Conservation (phyloP, 1,140 invertebrate species). For the Sitobion miscanthi region DNA sequence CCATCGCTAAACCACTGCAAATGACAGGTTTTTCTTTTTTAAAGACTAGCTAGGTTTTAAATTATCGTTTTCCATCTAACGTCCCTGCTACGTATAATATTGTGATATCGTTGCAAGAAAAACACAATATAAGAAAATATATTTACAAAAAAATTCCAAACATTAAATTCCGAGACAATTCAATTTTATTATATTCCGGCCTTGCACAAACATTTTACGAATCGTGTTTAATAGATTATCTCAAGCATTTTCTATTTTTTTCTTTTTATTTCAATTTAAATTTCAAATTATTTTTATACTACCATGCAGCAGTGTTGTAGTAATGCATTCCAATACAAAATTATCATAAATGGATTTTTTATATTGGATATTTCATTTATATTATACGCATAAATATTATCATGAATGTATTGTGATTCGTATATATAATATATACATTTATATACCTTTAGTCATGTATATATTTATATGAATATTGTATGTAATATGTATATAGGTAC, state of each 20-base stretch:
- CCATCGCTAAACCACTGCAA: background rate
- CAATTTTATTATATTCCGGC: background rate
- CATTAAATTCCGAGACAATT: background rate
- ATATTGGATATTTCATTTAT: background rate
- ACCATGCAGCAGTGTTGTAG: background rate
- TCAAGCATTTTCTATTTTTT: background rate
- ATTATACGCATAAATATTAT: background rate
- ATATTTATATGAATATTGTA: background rate
- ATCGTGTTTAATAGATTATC: background rate
- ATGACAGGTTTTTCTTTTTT: background rate
- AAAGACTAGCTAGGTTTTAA: background rate
- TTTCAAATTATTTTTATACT: slow-evolving; percentile 1
- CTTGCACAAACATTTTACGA: background rate
- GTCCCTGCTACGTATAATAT: background rate
- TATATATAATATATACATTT: background rate
- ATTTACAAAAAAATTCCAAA: slow-evolving; percentile 1
- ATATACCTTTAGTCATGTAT: background rate
- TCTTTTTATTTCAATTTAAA: background rate
- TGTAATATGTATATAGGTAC: too few species aligned
- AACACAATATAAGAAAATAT: background rate
- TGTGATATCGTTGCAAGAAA: background rate
- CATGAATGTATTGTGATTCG: slow-evolving; percentile 4
- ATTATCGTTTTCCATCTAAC: background rate
- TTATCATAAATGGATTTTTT: background rate
- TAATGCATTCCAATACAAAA: background rate